Conservation (phyloP, 1,140 invertebrate genomes). For the Phocides pigmalion region DNA sequence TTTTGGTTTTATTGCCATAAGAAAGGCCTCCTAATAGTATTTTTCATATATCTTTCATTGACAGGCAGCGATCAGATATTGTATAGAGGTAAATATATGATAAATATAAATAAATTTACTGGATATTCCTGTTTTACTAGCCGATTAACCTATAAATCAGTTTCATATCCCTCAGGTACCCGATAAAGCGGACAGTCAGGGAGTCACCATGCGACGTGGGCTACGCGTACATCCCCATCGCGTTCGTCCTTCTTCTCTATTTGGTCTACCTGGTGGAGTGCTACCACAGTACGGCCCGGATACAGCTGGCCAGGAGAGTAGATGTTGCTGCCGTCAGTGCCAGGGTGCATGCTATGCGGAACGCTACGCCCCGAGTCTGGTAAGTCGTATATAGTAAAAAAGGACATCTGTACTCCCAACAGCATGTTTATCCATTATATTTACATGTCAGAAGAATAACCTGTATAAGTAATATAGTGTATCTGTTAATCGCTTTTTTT, state of each 20-base stretch:
- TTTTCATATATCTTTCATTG: too few species aligned
- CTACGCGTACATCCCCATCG: constrained; percentile 94
- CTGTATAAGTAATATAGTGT: too few species aligned
- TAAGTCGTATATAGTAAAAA: too few species aligned
- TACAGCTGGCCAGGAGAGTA: constrained; percentile 86
- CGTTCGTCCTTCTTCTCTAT: constrained; percentile 92
- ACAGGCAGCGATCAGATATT: too few species aligned
- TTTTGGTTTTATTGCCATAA: too few species aligned
- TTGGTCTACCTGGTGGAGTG: constrained; percentile 94
- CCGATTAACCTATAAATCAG: constrained; percentile 34
- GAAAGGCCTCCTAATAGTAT: too few species aligned
- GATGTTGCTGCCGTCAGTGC: constrained; percentile 88
- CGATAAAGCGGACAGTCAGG: constrained; percentile 85
- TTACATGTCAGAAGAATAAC: too few species aligned
- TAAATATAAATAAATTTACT: too few species aligned
- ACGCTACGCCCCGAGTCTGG: constrained; percentile 92
- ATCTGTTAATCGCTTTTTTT: too few species aligned
- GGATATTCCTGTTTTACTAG: neutral
- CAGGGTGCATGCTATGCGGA: constrained; percentile 88
- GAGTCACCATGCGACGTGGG: constrained; percentile 92
- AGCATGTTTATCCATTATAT: too few species aligned
- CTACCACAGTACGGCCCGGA: constrained; percentile 90
- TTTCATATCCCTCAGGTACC: constrained; percentile 76
- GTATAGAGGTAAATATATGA: too few species aligned
- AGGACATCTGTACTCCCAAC: too few species aligned